A percentile compares a stretch with the other conserved stretches of the same genome.
phyloP scores from a whole-genome alignment of 2,113 vertebrate genomes.

The Pagrus major region DNA sequence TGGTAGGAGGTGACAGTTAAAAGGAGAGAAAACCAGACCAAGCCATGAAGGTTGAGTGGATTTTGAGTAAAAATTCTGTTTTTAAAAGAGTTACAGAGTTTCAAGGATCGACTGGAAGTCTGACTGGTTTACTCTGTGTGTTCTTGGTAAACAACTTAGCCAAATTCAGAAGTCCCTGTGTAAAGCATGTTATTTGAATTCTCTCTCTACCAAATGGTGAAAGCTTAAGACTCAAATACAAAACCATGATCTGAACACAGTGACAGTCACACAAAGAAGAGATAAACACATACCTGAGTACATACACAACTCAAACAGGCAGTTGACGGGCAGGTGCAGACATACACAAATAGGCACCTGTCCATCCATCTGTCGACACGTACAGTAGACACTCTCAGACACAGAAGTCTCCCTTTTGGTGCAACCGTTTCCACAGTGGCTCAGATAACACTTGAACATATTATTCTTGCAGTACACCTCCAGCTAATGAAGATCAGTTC shows the following conservation, averaged over 20 bases:
- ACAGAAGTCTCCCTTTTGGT: constrained; percentile 8
- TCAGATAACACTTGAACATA: background rate
- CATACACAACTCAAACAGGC: constrained; percentile 16
- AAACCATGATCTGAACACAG: constrained; percentile 25
- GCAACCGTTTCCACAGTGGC: background rate
- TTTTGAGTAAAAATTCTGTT: constrained; percentile 18
- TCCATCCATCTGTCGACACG: constrained; percentile 51
- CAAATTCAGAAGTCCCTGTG: constrained; percentile 23
- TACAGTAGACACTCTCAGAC: constrained; percentile 22
- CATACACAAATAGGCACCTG: constrained; percentile 28
- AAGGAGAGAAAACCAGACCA: background rate
- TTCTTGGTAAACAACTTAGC: constrained; percentile 35
- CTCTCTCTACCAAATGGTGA: constrained; percentile 22
- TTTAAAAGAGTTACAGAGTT: constrained; percentile 22
- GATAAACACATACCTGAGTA: background rate
- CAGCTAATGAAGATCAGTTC: constrained; percentile 58
- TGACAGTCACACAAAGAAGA: constrained; percentile 20
- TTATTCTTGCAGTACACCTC: constrained; percentile 10
- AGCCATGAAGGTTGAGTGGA: background rate
- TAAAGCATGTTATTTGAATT: constrained; percentile 38
- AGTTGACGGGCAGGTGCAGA: constrained; percentile 52
- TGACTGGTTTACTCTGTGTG: constrained; percentile 8
- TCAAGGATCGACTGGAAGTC: constrained; percentile 6
- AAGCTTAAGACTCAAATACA: constrained; percentile 21
- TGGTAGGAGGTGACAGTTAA: background rate